A percentile compares a stretch with the other conserved stretches of the same genome.
These are phyloP conservation scores for Peromyscus polionotus DNA, from an alignment of 2,113 vertebrate genomes.

Conservation along the genomic window DNA sequence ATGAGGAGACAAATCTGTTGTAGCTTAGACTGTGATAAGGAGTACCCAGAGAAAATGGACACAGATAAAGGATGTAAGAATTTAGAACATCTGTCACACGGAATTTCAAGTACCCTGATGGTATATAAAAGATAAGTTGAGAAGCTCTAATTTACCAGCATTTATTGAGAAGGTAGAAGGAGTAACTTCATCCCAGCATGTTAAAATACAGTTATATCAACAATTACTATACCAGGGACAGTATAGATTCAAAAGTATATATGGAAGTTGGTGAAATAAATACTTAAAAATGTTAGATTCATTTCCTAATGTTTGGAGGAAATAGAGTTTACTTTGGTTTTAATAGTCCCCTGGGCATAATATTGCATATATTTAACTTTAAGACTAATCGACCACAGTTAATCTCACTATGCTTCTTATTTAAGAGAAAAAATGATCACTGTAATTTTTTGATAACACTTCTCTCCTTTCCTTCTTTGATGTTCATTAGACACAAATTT, in stretches of 20 bases:
- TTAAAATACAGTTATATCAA: background rate
- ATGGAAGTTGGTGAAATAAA: background rate
- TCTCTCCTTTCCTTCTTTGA: background rate
- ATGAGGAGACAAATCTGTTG: background rate
- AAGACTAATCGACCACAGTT: background rate
- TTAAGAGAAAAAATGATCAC: background rate
- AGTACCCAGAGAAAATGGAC: background rate
- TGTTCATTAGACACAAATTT: slow-evolving; percentile 9
- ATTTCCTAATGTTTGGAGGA: slow-evolving; percentile 42
- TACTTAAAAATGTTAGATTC: background rate
- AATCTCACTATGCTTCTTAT: slow-evolving; percentile 5
- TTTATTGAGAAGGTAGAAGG: background rate
- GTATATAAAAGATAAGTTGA: background rate
- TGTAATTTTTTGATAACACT: background rate
- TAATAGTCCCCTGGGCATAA: slow-evolving; percentile 28
- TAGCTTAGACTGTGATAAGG: slow-evolving; percentile 35
- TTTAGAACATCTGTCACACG: background rate
- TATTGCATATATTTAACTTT: background rate
- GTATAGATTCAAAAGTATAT: background rate
- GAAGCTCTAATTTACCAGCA: background rate
- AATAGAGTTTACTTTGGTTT: slow-evolving; percentile 38
- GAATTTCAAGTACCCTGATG: background rate
- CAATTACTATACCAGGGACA: background rate
- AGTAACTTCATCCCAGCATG: background rate
- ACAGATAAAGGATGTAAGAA: background rate